These are phyloP conservation scores for Ariolimax columbianus DNA, from an alignment of 2,888 invertebrate genomes.

Conservation along the genomic window DNA sequence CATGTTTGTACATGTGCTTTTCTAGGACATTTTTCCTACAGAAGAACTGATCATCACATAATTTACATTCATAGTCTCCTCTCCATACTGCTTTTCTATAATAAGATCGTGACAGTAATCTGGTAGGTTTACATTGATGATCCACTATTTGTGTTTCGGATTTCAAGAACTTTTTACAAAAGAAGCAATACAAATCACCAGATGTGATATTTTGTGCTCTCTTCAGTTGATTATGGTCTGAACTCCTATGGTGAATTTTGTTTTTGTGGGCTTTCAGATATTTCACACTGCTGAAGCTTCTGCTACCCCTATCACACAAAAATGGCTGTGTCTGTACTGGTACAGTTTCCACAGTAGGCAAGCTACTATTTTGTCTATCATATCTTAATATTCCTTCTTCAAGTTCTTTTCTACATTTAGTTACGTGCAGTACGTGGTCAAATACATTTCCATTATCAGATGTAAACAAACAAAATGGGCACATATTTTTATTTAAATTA, in stretches of 20 bases:
- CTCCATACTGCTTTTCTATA: conserved; percentile 8
- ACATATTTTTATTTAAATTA: conserved; percentile 2
- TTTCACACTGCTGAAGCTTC: neutral
- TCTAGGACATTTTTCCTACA: neutral
- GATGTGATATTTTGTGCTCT: neutral
- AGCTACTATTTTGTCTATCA: neutral
- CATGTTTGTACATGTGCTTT: neutral
- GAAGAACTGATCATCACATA: neutral
- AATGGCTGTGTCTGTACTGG: neutral
- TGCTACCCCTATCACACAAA: neutral
- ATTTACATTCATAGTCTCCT: neutral
- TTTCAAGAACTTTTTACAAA: neutral
- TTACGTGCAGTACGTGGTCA: neutral
- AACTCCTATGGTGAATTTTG: neutral
- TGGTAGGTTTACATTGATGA: neutral
- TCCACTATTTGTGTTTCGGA: neutral
- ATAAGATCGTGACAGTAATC: neutral
- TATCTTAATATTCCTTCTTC: neutral
- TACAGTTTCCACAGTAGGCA: neutral
- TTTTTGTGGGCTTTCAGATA: neutral
- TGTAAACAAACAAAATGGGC: conserved; percentile 15
- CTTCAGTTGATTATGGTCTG: neutral
- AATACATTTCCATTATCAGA: neutral
- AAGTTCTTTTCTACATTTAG: neutral
- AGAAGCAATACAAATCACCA: conserved; percentile 3